Evolutionary conservation across 2,113 vertebrate species (phyloP).

Genomic region (Kobus ellipsiprymnus): DNA sequence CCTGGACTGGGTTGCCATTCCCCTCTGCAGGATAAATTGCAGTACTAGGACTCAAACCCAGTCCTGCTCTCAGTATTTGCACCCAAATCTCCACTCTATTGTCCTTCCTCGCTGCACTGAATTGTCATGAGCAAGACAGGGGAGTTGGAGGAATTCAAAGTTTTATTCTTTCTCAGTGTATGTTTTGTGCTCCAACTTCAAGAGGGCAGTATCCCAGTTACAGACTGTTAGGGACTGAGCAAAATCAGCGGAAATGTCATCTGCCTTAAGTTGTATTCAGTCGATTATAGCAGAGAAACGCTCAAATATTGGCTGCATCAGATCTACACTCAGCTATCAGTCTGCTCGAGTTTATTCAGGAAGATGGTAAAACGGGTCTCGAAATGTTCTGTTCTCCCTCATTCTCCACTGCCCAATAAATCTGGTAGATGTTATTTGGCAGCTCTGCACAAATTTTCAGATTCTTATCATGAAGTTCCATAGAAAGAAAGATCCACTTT

Average conservation of each 20-base stretch:
- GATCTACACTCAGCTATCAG: neutral
- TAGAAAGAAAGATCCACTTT: neutral
- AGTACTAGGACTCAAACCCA: neutral
- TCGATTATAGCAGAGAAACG: neutral
- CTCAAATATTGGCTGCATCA: neutral
- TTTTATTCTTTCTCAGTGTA: neutral
- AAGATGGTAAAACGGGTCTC: neutral
- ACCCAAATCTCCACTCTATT: too few species aligned
- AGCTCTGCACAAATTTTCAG: neutral
- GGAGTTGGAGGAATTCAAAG: neutral
- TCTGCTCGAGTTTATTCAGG: neutral
- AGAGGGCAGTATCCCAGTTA: neutral
- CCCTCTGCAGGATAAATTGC: neutral
- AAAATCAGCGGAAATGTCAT: neutral
- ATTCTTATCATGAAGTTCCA: neutral
- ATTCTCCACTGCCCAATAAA: neutral
- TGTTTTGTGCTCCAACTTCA: neutral
- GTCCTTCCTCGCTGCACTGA: accelerated
- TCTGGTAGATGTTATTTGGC: neutral
- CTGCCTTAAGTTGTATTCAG: neutral
- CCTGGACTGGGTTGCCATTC: neutral
- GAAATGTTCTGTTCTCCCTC: neutral
- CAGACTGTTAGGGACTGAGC: neutral
- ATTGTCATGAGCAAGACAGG: neutral
- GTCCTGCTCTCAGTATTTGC: too few species aligned